Conservation (phyloP, 2,113 vertebrate species). For the Neolamprologus variostigma region DNA sequence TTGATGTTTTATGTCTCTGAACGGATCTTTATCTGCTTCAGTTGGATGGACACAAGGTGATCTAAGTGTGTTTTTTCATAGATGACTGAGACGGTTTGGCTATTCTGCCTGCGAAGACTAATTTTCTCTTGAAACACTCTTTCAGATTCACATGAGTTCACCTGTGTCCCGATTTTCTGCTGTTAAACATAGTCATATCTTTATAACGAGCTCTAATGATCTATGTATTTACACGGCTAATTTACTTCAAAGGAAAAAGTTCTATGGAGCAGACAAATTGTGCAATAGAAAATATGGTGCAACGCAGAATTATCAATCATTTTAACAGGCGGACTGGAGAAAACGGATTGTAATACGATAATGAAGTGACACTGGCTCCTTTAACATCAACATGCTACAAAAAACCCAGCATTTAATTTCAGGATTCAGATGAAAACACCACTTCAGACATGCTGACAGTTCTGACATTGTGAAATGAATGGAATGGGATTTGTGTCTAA, state of each 20-base stretch:
- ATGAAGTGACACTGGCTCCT: not conserved
- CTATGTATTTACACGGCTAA: not conserved
- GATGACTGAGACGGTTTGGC: not conserved
- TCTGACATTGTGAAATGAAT: not conserved
- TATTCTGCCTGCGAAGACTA: not conserved
- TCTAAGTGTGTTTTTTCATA: not conserved
- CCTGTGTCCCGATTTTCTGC: not conserved
- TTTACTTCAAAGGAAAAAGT: not conserved
- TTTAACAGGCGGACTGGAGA: not conserved
- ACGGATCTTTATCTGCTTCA: not conserved
- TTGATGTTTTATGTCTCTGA: not conserved
- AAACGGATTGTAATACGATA: not conserved
- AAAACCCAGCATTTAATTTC: rapidly evolving
- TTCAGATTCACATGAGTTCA: not conserved
- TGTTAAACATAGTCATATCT: not conserved
- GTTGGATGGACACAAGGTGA: not conserved
- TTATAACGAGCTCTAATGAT: not conserved
- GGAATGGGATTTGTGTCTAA: not conserved
- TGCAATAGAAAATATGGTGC: not conserved
- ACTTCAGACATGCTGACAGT: not conserved
- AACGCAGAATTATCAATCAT: not conserved
- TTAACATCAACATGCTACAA: not conserved
- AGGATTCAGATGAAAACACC: not conserved
- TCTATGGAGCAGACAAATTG: not conserved
- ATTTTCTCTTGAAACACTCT: not conserved